Evolutionary conservation across 2,797 vertebrate genomes (phyloP), one percentile per base, ranked within the genome.

Genomic region (Phalloptychus januarius): DNA sequence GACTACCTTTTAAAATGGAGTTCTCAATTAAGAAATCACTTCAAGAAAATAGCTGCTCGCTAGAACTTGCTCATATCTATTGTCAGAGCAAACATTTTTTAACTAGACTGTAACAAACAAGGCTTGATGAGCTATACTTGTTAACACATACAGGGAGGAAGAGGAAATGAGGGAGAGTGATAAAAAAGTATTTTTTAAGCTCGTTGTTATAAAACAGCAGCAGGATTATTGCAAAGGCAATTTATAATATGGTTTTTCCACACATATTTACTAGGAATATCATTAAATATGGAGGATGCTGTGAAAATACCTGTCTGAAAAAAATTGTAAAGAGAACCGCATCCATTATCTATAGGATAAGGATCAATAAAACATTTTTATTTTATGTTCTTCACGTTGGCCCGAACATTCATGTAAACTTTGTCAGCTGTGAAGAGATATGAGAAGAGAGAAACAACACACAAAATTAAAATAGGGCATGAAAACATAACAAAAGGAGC

Each of bases 351-450:
- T 36, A 36, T 50, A 13, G 31, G 46, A 20, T 36, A 23, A 23
- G 36, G 0, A 36, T 54, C 1, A 4, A 54, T 56, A n/a, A 40
- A 40, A 42, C 2, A 7, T 45, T 46, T 16, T n/a, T 65, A 48
- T 28, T 40, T n/a, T 87, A 72, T 84, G 67, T 36, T 89, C 77
- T 95, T 95, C 89, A 84, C 84, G 82, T 93, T 94, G 23, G 91
- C 91, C 69, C 94, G 93, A 65, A 95, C 91, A 54, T 96, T 96
- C 94, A 95, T 95, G 63, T 96, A 96, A 84, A 95, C 92, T 83
- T 94, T 93, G 54, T 96, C 50, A 76, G 92, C 96, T 96, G 92
- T 85, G 75, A 80, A 85, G 81, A 90, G 33, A 92, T 12, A 4
- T 75, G 40, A 77, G 13, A 75, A 12, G 23, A 54, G 11, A 4